Evolutionary conservation across 2,797 vertebrate species (phyloP).

Genomic region (Sebastes melanostomus): DNA sequence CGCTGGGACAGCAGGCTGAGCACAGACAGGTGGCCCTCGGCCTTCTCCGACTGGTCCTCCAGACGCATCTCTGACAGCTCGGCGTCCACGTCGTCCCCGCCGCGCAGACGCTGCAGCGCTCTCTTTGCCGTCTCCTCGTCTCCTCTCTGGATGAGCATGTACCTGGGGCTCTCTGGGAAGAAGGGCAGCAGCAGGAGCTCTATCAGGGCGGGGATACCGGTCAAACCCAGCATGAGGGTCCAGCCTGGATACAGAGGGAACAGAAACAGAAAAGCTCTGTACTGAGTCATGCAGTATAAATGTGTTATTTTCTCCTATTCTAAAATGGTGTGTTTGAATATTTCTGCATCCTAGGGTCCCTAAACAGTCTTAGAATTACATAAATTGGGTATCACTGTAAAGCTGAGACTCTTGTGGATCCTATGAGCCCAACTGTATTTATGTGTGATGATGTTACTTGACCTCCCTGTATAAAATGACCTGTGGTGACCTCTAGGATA

Average conservation of each 20-base stretch:
- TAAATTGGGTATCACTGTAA: too few relatives aligned
- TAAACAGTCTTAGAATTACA: too few relatives aligned
- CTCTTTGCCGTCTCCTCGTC: conserved; percentile 78
- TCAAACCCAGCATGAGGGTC: conserved; percentile 89
- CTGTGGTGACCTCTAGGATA: too few relatives aligned
- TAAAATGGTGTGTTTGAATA: too few relatives aligned
- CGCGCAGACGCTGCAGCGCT: conserved; percentile 85
- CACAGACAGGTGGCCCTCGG: conserved; percentile 79
- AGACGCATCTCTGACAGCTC: conserved; percentile 88
- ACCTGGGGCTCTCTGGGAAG: conserved; percentile 94
- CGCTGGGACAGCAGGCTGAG: conserved; percentile 82
- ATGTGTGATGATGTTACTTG: too few relatives aligned
- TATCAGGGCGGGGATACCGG: conserved; percentile 86
- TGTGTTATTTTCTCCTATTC: too few relatives aligned
- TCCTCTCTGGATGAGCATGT: conserved; percentile 89
- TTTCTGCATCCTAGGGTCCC: too few relatives aligned
- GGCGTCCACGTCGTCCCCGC: conserved; percentile 79
- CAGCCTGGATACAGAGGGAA: conserved; percentile 71
- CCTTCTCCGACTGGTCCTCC: conserved; percentile 86
- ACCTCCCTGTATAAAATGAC: too few relatives aligned
- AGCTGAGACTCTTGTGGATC: too few relatives aligned
- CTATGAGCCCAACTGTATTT: too few relatives aligned
- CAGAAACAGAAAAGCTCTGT: neutral
- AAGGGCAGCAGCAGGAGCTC: conserved; percentile 89
- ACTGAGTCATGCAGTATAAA: too few relatives aligned